Conservation (phyloP, 64 coral and sea anemone genomes). For the Hydrozoanthus tunicans region DNA sequence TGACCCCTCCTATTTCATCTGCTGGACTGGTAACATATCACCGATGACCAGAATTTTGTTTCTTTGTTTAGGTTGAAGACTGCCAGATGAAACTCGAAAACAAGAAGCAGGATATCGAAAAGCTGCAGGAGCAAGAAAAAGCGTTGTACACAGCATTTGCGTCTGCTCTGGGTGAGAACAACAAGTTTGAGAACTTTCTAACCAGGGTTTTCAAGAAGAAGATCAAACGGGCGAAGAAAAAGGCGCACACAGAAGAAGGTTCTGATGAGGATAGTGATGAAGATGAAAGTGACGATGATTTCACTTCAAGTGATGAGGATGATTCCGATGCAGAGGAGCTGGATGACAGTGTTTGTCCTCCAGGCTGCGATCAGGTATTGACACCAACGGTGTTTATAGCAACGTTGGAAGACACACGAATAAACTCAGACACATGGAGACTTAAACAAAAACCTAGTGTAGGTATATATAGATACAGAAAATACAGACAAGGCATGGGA, state of each 20-base stretch:
- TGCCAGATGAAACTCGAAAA: slow-evolving; percentile 91
- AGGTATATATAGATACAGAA: background rate
- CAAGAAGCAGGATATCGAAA: slow-evolving; percentile 95
- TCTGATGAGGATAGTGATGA: slow-evolving; percentile 98
- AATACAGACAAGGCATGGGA: background rate
- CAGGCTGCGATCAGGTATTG: slow-evolving; percentile 89
- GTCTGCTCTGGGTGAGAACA: slow-evolving; percentile 88
- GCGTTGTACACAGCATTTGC: slow-evolving; percentile 82
- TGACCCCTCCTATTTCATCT: background rate
- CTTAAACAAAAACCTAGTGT: background rate
- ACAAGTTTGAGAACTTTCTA: slow-evolving; percentile 95
- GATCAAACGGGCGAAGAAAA: slow-evolving; percentile 97
- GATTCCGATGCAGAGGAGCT: slow-evolving; percentile 86
- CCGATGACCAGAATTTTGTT: background rate
- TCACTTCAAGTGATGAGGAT: slow-evolving; percentile 96
- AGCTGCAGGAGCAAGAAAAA: slow-evolving; percentile 93
- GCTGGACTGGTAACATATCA: background rate
- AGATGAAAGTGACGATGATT: slow-evolving; percentile 93
- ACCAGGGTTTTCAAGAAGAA: slow-evolving; percentile 98
- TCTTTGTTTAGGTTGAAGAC: slow-evolving; percentile 76
- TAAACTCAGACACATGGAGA: background rate
- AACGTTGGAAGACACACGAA: background rate
- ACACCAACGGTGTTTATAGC: background rate
- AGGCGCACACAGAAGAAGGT: slow-evolving; percentile 78
- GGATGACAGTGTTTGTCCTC: slow-evolving; percentile 95